Percentiles rank a stretch among this genome's conserved stretches.
phyloP scores from a whole-genome alignment of 2,888 invertebrate genomes.

The Drosophila austrosaltans region DNA sequence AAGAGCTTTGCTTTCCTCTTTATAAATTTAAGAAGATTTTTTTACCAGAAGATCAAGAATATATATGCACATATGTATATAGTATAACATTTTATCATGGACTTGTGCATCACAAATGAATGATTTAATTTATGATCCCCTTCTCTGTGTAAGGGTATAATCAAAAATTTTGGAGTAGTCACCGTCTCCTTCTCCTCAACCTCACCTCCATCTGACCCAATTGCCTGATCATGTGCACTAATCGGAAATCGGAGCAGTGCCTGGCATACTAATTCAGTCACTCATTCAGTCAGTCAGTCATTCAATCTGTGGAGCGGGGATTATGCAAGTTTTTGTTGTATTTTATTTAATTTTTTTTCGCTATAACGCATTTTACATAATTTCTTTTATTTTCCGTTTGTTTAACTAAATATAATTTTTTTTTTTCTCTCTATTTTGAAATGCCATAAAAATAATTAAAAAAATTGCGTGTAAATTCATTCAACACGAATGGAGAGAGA shows the following conservation, averaged over 20 bases:
- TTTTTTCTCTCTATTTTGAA: constrained; percentile 25
- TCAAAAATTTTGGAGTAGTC: neutral
- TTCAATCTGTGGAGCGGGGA: constrained; percentile 29
- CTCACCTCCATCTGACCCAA: constrained; percentile 29
- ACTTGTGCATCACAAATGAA: neutral
- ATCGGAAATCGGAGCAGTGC: constrained; percentile 49
- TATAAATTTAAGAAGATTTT: too few relatives aligned
- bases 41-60: too few relatives aligned
- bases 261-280: constrained; percentile 61
- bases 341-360: neutral
- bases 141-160: neutral
- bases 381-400: constrained; percentile 59
- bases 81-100: too few relatives aligned
- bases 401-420: constrained; percentile 28
- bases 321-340: constrained; percentile 59
- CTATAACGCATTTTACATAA: constrained; percentile 75
- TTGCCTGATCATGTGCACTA: constrained; percentile 42
- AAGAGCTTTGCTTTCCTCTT: too few relatives aligned
- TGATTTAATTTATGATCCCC: neutral
- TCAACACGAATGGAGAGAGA: neutral
- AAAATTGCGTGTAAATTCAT: constrained; percentile 33
- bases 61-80: too few relatives aligned
- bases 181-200: neutral
- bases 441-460: constrained; percentile 74
- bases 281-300: constrained; percentile 9